A percentile compares a stretch with the other conserved stretches of the same genome.
These are phyloP conservation scores for Drosophila planitibia DNA, from an alignment of 2,888 invertebrate genomes.

Conservation along the genomic window DNA sequence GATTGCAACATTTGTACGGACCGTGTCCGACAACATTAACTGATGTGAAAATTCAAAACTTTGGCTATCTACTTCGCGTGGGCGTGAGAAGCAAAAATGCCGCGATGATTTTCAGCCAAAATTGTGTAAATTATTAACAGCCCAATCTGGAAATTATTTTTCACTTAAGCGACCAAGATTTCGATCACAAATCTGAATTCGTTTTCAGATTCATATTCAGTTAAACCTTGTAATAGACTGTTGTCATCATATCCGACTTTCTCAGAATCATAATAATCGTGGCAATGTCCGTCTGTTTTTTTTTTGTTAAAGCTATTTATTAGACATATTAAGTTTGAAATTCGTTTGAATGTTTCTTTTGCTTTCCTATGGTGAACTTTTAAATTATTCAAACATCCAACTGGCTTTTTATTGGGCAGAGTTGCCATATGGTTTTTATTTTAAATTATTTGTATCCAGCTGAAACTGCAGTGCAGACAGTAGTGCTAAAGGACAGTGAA, in stretches of 20 bases:
- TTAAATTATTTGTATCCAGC: not conserved
- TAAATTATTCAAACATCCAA: slow-evolving; percentile 1
- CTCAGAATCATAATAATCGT: not conserved
- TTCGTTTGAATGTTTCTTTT: too few species aligned
- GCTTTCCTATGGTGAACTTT: not conserved
- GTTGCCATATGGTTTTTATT: not conserved
- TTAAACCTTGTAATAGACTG: not conserved
- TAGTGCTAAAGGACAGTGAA: not conserved
- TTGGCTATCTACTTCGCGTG: slow-evolving; percentile 9
- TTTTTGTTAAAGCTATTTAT: too few species aligned
- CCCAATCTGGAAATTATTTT: slow-evolving; percentile 2
- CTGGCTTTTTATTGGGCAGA: not conserved
- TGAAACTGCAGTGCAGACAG: not conserved
- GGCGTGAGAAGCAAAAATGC: slow-evolving; percentile 20
- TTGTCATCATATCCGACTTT: not conserved
- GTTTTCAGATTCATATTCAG: not conserved
- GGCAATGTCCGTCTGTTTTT: too few species aligned
- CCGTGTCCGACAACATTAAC: slow-evolving; percentile 33
- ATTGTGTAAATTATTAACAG: slow-evolving; percentile 17
- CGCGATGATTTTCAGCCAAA: slow-evolving; percentile 6
- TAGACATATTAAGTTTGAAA: too few species aligned
- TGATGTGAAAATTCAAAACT: slow-evolving; percentile 24
- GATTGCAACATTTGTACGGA: slow-evolving; percentile 14
- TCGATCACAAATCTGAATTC: not conserved
- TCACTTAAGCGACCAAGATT: not conserved